Conservation (phyloP, 2,888 invertebrate species). For the Rhagophthalmus giganteus region DNA sequence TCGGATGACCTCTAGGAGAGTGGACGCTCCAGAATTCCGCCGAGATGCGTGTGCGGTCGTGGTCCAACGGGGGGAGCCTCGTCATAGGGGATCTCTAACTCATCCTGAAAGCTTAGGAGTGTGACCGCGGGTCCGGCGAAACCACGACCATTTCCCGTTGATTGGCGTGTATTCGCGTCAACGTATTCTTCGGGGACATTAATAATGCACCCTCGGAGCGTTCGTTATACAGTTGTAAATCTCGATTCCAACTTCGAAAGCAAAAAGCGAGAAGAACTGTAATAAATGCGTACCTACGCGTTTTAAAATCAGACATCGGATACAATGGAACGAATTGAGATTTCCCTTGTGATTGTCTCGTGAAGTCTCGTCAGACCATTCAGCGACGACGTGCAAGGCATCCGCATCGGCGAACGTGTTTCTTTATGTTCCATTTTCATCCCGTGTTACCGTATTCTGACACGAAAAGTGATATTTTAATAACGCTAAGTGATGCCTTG, state of each 20-base stretch:
- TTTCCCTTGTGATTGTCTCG: constrained; percentile 36
- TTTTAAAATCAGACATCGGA: constrained; percentile 32
- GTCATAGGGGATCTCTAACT: constrained; percentile 46
- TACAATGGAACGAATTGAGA: constrained; percentile 37
- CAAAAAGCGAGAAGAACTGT: constrained; percentile 14
- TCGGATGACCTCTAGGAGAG: background rate
- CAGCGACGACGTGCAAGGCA: constrained; percentile 33
- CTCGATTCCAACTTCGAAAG: constrained; percentile 16
- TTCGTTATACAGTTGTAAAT: constrained; percentile 49
- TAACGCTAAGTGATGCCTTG: constrained; percentile 32
- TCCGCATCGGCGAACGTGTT: constrained; percentile 27
- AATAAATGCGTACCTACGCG: constrained; percentile 25
- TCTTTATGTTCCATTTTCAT: constrained; percentile 19
- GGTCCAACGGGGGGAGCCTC: constrained; percentile 13
- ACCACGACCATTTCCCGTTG: constrained; percentile 47
- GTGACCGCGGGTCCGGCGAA: constrained; percentile 37
- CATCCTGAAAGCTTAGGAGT: constrained; percentile 48
- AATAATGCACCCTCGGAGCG: constrained; percentile 52
- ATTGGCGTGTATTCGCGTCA: constrained; percentile 54
- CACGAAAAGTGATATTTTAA: constrained; percentile 36
- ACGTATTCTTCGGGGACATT: constrained; percentile 51
- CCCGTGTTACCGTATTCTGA: constrained; percentile 29
- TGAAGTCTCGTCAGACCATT: constrained; percentile 34
- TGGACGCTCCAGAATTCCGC: constrained; percentile 1
- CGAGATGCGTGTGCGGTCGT: constrained; percentile 8